phyloP scores from a whole-genome alignment of 2,888 invertebrate genomes.

The Tetranychus piercei region DNA sequence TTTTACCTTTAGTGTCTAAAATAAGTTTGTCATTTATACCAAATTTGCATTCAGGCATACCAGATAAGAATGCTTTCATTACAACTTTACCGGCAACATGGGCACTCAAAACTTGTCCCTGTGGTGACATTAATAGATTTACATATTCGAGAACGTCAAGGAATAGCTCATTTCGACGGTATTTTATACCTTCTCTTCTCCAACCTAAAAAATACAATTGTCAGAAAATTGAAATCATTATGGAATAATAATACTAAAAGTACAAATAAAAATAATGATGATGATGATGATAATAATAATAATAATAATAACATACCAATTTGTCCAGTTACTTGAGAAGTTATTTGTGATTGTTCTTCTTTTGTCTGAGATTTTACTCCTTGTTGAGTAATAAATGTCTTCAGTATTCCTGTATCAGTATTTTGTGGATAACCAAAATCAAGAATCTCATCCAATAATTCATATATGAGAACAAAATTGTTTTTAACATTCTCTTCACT shows the following conservation, averaged over 20 bases:
- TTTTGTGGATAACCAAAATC: constrained; percentile 99
- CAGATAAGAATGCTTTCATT: constrained; percentile 98
- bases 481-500: constrained; percentile 99
- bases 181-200: constrained; percentile 97
- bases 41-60: constrained; percentile 99
- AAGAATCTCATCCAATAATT: constrained; percentile 91
- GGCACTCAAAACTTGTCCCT: constrained; percentile 93
- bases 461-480: constrained; percentile 98
- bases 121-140: constrained; percentile 96
- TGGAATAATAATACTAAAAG: too few relatives aligned
- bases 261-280: too few relatives aligned
- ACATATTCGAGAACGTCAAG: constrained; percentile 96
- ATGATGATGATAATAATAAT: too few relatives aligned
- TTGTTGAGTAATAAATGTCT: constrained; percentile 98
- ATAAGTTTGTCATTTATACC: constrained; percentile 99
- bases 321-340: constrained; percentile 56
- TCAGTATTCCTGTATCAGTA: constrained; percentile 94
- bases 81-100: constrained; percentile 98
- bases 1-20: constrained; percentile 52
- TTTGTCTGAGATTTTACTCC: constrained; percentile 96
- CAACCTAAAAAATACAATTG: too few relatives aligned
- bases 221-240: too few relatives aligned
- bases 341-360: constrained; percentile 98
- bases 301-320: constrained; percentile 19
- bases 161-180: constrained; percentile 92